Conservation (phyloP, 1,140 invertebrate genomes). For the Cydia fagiglandana region DNA sequence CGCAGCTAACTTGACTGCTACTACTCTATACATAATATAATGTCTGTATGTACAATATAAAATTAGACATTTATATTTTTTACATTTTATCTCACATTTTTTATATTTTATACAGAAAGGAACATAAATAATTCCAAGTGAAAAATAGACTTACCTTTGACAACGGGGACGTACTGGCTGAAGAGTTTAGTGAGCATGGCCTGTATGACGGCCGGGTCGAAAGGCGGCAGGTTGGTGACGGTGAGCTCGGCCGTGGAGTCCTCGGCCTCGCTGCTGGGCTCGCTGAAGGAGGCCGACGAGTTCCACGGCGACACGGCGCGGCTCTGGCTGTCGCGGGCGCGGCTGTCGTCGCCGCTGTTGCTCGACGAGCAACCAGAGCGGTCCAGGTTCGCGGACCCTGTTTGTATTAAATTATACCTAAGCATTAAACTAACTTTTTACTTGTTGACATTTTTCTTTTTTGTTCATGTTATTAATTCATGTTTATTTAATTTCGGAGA, state of each 20-base stretch:
- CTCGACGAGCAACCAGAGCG: slow-evolving; percentile 67
- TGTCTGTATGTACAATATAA: too few species aligned
- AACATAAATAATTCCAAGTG: not conserved
- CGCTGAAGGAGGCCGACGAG: slow-evolving; percentile 67
- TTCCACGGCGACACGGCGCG: slow-evolving; percentile 71
- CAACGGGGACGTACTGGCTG: slow-evolving; percentile 61
- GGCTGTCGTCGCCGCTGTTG: slow-evolving; percentile 61
- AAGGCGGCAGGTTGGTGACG: slow-evolving; percentile 72
- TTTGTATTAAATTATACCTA: too few species aligned
- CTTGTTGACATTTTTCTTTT: too few species aligned
- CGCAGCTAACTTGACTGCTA: too few species aligned
- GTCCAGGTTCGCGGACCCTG: slow-evolving; percentile 63
- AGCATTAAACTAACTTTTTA: too few species aligned
- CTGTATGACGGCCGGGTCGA: slow-evolving; percentile 62
- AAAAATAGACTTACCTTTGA: slow-evolving; percentile 37
- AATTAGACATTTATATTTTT: too few species aligned
- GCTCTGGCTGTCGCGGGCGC: slow-evolving; percentile 46
- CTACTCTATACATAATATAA: too few species aligned
- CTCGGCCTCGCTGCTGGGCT: slow-evolving; percentile 60
- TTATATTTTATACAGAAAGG: too few species aligned
- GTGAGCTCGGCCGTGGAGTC: slow-evolving; percentile 61
- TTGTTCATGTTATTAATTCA: too few species aligned
- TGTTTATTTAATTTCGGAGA: too few species aligned
- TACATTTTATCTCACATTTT: too few species aligned
- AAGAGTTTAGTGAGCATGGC: slow-evolving; percentile 67